Evolutionary conservation across 2,113 vertebrate genomes (phyloP).

Genomic region (Catagonus wagneri): DNA sequence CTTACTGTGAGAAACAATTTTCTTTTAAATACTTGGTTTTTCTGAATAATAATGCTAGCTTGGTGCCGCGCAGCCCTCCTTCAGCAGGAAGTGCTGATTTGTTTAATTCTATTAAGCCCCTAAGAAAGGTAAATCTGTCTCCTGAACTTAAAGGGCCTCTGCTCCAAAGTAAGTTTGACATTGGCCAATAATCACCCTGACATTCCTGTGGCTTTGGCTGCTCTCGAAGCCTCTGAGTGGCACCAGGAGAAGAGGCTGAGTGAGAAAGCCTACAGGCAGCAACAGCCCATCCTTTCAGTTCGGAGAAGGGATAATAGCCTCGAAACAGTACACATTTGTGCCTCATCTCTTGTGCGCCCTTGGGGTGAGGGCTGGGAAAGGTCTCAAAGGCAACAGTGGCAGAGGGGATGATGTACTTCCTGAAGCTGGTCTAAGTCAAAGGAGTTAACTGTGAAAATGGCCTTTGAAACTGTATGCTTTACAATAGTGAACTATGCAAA

Average conservation of each 20-base stretch:
- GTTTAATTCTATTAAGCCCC: conserved; percentile 86
- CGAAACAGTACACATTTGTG: conserved; percentile 59
- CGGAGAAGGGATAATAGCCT: conserved; percentile 63
- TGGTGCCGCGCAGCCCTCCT: conserved; percentile 72
- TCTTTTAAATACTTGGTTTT: conserved; percentile 76
- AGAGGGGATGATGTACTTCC: not conserved
- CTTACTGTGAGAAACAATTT: conserved; percentile 71
- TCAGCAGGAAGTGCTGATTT: conserved; percentile 84
- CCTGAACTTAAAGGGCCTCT: conserved; percentile 80
- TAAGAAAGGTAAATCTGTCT: conserved; percentile 87
- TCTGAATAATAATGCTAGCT: conserved; percentile 72
- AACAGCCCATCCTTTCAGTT: not conserved
- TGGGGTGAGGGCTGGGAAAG: not conserved
- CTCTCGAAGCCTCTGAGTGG: conserved; percentile 79
- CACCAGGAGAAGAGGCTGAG: conserved; percentile 76
- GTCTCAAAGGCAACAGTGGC: conserved; percentile 34
- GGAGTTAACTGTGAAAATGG: not conserved
- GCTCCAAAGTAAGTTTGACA: conserved; percentile 87
- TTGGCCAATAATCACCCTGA: conserved; percentile 86
- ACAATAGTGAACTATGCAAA: not conserved
- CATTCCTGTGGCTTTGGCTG: conserved; percentile 87
- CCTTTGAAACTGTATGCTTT: not conserved
- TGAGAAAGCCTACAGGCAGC: conserved; percentile 59
- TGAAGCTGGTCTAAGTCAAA: not conserved
- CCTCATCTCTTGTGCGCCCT: not conserved